Evolutionary conservation across 2,888 invertebrate genomes (phyloP).

Genomic region (Philaethria dido): DNA sequence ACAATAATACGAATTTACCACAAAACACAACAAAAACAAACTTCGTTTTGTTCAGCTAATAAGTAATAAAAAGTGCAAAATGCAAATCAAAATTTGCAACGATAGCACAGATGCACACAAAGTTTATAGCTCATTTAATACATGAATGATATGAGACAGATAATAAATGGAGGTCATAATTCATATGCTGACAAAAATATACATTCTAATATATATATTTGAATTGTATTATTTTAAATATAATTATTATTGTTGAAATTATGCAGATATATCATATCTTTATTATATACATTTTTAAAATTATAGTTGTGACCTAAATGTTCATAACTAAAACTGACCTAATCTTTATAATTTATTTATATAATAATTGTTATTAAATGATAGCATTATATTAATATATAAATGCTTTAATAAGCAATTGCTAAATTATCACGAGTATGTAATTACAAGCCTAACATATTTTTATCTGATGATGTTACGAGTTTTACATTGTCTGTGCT

Average conservation of each 20-base stretch:
- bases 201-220: too few species aligned
- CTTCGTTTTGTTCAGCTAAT: constrained; percentile 19
- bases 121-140: constrained; percentile 2
- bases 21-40: constrained; percentile 30
- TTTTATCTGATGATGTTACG: neutral
- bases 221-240: neutral
- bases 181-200: neutral
- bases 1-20: constrained; percentile 20
- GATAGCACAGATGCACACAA: constrained; percentile 30
- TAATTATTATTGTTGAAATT: neutral
- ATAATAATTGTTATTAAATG: too few species aligned
- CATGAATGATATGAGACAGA: neutral
- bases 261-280: too few species aligned
- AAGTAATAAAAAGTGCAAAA: constrained; percentile 27
- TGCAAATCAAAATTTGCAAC: constrained; percentile 40
- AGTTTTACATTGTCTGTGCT: constrained; percentile 11
- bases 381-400: too few species aligned
- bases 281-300: too few species aligned
- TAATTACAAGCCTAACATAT: neutral
- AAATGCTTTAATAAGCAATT: too few species aligned
- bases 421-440: neutral
- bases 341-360: too few species aligned
- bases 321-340: too few species aligned
- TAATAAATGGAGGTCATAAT: neutral
- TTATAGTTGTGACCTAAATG: too few species aligned